These are phyloP conservation scores for Saxidomus purpurata DNA, from an alignment of 1,140 invertebrate species.

Conservation along the genomic window DNA sequence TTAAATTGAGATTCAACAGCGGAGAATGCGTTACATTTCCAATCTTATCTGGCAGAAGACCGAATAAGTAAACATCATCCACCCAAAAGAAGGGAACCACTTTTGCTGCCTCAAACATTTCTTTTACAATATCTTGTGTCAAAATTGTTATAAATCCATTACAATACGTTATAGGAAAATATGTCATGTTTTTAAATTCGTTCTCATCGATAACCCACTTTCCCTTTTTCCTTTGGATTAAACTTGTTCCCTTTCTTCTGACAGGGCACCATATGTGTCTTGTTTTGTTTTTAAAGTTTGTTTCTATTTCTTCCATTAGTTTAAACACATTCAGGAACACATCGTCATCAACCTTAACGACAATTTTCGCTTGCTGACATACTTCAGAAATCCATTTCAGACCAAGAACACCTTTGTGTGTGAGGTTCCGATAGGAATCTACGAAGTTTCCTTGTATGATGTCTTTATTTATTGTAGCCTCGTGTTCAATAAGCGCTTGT, in stretches of 20 bases:
- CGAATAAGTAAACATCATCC: constrained; percentile 86
- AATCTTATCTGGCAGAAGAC: constrained; percentile 78
- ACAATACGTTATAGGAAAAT: constrained; percentile 83
- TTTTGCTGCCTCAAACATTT: constrained; percentile 80
- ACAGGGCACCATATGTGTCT: constrained; percentile 58
- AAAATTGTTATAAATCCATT: constrained; percentile 85
- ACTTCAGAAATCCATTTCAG: constrained; percentile 92
- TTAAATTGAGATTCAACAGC: constrained; percentile 44
- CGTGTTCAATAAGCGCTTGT: constrained; percentile 87
- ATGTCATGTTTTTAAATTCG: constrained; percentile 70
- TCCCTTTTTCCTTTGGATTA: constrained; percentile 73
- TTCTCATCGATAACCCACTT: constrained; percentile 79
- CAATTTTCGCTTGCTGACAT: constrained; percentile 87
- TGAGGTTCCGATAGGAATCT: constrained; percentile 94
- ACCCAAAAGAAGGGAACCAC: constrained; percentile 85
- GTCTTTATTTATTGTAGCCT: constrained; percentile 90
- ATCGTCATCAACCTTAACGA: constrained; percentile 88
- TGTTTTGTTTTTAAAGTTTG: constrained; percentile 44
- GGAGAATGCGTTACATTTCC: constrained; percentile 59
- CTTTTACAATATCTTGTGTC: constrained; percentile 83
- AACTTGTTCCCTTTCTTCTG: constrained; percentile 66
- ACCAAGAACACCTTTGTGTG: constrained; percentile 94
- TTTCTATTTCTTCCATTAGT: constrained; percentile 71
- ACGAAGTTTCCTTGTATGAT: constrained; percentile 93
- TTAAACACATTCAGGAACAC: constrained; percentile 87